Evolutionary conservation across 2,113 vertebrate species (phyloP), one percentile per base, ranked within the genome.

Genomic region (Lichenostomus cassidix): DNA sequence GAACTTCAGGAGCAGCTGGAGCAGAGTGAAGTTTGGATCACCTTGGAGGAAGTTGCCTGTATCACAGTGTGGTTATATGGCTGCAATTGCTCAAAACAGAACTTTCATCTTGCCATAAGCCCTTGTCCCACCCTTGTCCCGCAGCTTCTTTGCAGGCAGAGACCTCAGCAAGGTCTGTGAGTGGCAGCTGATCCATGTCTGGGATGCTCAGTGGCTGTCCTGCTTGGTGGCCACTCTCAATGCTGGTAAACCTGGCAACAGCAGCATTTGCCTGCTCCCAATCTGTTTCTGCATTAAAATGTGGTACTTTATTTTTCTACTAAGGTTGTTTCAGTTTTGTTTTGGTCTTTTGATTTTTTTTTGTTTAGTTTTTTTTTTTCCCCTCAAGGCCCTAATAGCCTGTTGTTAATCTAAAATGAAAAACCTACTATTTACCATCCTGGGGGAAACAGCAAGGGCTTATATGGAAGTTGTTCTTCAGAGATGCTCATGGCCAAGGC

Each of bases 401-500:
- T 65, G 7, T 37, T 77, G 19, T 73, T 53, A 77, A 39, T 37
- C 16, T 42, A 62, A 74, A 87, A 84, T n/a, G 11, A 89, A 59
- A 91, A 70, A 4, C 15, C 28, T 74, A 39, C 23, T 64, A 41
- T 74, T 73, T 78, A 12, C 25, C 11, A 15, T 74, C 55, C 39
- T 55, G 6, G 3, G 10, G 11, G 5, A 77, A 78, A 52, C 5
- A 70, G 22, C 22, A 10, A 17, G 14, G 33, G 41, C 4, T 10
- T 13, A 12, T 15, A 6, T 37, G n/a, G 47, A 58, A 84, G 27
- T 8, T 50, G 8, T 28, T 53, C 42, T 56, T 16, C 39, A 39
- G 68, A 83, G 50, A 7, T 1, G 0, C 12, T 68, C 1, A 0
- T 33, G 56, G 28, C 49, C 3, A 0, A 1, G 27, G 13, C 35